Evolutionary conservation across 2,888 invertebrate genomes (phyloP).

Genomic region (Rosalia funebris): DNA sequence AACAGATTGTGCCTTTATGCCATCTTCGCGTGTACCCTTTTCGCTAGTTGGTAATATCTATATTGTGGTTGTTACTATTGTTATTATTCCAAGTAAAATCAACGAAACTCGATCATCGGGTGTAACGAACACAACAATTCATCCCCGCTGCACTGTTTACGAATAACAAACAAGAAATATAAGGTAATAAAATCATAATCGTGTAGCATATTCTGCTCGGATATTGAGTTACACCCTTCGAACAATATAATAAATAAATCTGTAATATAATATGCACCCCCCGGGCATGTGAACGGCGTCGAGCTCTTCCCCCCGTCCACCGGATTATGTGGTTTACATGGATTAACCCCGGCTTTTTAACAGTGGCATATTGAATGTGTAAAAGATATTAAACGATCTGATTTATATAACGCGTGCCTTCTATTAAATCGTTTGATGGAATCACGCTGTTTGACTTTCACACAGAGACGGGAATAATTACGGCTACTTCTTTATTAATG

Average conservation of each 20-base stretch:
- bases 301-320: constrained; percentile 51
- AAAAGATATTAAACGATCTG: constrained; percentile 62
- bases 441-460: constrained; percentile 62
- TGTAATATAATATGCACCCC: constrained; percentile 63
- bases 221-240: constrained; percentile 60
- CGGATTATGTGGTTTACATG: constrained; percentile 63
- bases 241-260: constrained; percentile 62
- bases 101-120: too few relatives aligned
- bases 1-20: too few relatives aligned
- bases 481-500: constrained; percentile 37
- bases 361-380: constrained; percentile 62
- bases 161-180: constrained; percentile 39
- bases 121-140: too few relatives aligned
- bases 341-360: constrained; percentile 62
- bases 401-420: constrained; percentile 59
- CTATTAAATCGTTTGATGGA: constrained; percentile 60
- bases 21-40: too few relatives aligned
- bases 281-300: constrained; percentile 52
- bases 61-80: too few relatives aligned
- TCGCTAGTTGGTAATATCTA: too few relatives aligned
- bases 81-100: too few relatives aligned
- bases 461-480: constrained; percentile 52
- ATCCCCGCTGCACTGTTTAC: constrained; percentile 1
- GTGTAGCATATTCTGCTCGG: constrained; percentile 58
- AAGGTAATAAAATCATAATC: constrained; percentile 56